phyloP scores from a whole-genome alignment of 2,113 vertebrate genomes.

The Arenaria interpres region DNA sequence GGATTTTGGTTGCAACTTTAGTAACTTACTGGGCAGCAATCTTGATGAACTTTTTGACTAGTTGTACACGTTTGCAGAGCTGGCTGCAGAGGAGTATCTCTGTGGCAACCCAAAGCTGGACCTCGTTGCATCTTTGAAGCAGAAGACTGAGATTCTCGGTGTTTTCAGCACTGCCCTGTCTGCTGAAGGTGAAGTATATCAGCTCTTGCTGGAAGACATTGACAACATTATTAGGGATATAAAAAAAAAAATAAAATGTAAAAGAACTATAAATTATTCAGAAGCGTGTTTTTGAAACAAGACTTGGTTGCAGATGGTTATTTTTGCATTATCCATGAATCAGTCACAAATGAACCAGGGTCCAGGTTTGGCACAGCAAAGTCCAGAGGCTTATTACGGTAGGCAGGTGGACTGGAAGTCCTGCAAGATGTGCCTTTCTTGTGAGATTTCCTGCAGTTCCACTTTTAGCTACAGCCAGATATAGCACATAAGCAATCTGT shows the following conservation, averaged over 20 bases:
- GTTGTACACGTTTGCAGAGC: conserved; percentile 92
- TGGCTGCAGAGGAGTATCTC: conserved; percentile 90
- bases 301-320: not conserved
- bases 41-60: conserved; percentile 98
- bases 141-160: conserved; percentile 88
- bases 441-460: not conserved
- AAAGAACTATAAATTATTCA: not conserved
- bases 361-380: not conserved
- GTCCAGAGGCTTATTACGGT: not conserved
- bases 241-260: not conserved
- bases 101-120: conserved; percentile 96
- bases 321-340: not conserved
- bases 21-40: conserved; percentile 93
- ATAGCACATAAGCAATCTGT: not conserved
- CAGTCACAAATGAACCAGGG: not conserved
- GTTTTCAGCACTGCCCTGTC: conserved; percentile 82
- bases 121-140: conserved; percentile 93
- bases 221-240: not conserved
- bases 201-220: conserved; percentile 90
- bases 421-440: not conserved
- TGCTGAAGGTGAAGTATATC: conserved; percentile 93
- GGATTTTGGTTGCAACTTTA: not conserved
- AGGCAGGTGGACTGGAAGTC: not conserved
- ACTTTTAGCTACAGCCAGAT: not conserved
- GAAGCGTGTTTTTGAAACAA: not conserved